Base-by-base conservation (phyloP, 2,888 invertebrate species). In the Zhuqinia jingwanae region DNA sequence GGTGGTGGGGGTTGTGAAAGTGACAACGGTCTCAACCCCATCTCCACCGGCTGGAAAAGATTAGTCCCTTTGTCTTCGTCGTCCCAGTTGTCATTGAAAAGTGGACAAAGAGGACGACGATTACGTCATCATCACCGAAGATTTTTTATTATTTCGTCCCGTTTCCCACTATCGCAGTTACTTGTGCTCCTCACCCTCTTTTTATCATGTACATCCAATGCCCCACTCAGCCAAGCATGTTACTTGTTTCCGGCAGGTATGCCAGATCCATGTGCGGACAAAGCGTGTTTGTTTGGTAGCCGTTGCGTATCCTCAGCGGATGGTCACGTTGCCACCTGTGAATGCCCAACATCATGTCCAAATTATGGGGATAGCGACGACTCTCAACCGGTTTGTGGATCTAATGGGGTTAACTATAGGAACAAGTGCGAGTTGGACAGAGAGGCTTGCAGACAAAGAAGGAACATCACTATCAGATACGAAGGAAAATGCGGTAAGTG, bases 401-500 rank as follows among this genome's bases (percentile, higher is more conserved):
- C 88, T 22, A 89, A 89, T 81, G 90, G 90, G 11, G 65, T 53
- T 25, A 79, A 77, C 86, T 98, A 98, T 92, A 94, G 94, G 85
- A 96, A 96, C 92, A 95, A 96, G 91, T 98, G 98, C 93, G 96
- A 97, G 92, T 94, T 98, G 93, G 95, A 96, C 91, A 94, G 95
- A 89, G 95, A 95, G 73, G 96, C 97, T 13, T 98, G 98, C 93
- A 94, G 94, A 85, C 93, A 94, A 82, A 95, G 95, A 89, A 94
- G 94, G 88, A 96, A 96, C 92, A 95, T 97, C 91, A 95, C 95
- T 73, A 95, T 97, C 91, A 96, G 96, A 91, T 97, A 96, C 92
- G 94, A 94, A 90, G 97, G 97, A 87, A 96, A 96, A 93, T 98
- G 98, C 93, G 97, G 97, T 97, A 92, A 95, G 95, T 92, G 78